Evolutionary conservation across 1,140 invertebrate genomes (phyloP).

Genomic region (Charaxes varanes): DNA sequence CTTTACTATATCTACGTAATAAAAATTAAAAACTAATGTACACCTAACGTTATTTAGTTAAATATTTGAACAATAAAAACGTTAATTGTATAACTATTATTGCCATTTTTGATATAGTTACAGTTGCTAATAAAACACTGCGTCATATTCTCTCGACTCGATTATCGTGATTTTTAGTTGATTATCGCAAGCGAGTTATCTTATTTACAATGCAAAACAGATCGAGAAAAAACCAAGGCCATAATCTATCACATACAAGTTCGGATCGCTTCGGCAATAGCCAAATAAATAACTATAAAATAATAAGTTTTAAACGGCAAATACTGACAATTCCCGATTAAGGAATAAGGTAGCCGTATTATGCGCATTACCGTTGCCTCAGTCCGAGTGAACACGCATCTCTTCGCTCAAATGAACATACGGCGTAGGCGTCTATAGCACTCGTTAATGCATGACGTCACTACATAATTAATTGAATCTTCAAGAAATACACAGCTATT

Average conservation of each 20-base stretch:
- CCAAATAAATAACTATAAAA: conserved; percentile 56
- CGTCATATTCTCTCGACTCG: conserved; percentile 39
- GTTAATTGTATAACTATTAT: conserved; percentile 66
- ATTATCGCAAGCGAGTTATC: conserved; percentile 53
- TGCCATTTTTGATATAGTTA: conserved; percentile 56
- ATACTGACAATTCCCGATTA: conserved; percentile 43
- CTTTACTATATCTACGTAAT: conserved; percentile 44
- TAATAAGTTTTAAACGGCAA: conserved; percentile 28
- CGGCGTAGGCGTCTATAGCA: conserved; percentile 50
- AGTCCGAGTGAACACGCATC: conserved; percentile 52
- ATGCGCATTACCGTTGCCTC: conserved; percentile 60
- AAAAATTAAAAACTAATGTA: conserved; percentile 35
- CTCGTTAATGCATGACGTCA: conserved; percentile 49
- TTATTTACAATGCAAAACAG: conserved; percentile 65
- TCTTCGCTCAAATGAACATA: conserved; percentile 65
- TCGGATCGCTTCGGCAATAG: conserved; percentile 60
- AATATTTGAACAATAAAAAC: conserved; percentile 64
- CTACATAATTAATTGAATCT: conserved; percentile 57
- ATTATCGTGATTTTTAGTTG: conserved; percentile 42
- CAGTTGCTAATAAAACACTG: conserved; percentile 38
- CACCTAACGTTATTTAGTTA: conserved; percentile 50
- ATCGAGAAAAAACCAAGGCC: conserved; percentile 57
- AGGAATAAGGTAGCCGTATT: conserved; percentile 53
- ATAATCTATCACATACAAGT: conserved; percentile 64
- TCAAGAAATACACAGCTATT: conserved; percentile 47